A percentile compares a stretch with the other conserved stretches of the same genome.
These are phyloP conservation scores for Papilio dardanus DNA, from an alignment of 1,140 invertebrate genomes.

Conservation along the genomic window DNA sequence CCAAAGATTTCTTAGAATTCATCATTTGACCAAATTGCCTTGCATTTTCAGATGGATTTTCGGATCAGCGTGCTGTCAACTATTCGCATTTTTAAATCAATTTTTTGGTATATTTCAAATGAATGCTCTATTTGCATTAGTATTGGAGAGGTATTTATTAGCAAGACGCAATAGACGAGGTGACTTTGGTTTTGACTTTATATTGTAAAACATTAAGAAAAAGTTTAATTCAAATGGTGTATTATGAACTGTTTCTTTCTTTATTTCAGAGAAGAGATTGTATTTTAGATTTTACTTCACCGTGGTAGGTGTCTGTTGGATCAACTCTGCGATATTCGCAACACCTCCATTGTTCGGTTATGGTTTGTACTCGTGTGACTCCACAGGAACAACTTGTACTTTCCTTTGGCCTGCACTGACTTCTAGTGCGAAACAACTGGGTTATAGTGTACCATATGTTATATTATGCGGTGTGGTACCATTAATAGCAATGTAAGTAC, in stretches of 20 bases:
- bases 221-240: not conserved
- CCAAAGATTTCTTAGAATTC: not conserved
- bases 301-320: constrained; percentile 72
- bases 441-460: constrained; percentile 71
- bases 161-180: constrained; percentile 75
- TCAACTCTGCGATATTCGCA: constrained; percentile 68
- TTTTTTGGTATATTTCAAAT: constrained; percentile 82
- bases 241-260: constrained; percentile 3
- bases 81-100: constrained; percentile 81
- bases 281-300: constrained; percentile 73
- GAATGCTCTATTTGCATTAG: constrained; percentile 71
- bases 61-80: constrained; percentile 76
- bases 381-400: constrained; percentile 74
- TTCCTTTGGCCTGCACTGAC: constrained; percentile 72
- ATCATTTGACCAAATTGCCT: too few relatives aligned
- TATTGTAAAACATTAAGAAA: constrained; percentile 13
- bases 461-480: constrained; percentile 75
- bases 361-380: constrained; percentile 78
- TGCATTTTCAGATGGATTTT: constrained; percentile 80
- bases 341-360: constrained; percentile 78
- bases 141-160: constrained; percentile 78
- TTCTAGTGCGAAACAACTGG: constrained; percentile 66
- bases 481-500: constrained; percentile 75
- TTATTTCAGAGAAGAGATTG: constrained; percentile 75
- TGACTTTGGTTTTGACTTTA: constrained; percentile 45